Evolutionary conservation across 2,888 invertebrate species (phyloP).

Genomic region (Pollenia labialis): DNA sequence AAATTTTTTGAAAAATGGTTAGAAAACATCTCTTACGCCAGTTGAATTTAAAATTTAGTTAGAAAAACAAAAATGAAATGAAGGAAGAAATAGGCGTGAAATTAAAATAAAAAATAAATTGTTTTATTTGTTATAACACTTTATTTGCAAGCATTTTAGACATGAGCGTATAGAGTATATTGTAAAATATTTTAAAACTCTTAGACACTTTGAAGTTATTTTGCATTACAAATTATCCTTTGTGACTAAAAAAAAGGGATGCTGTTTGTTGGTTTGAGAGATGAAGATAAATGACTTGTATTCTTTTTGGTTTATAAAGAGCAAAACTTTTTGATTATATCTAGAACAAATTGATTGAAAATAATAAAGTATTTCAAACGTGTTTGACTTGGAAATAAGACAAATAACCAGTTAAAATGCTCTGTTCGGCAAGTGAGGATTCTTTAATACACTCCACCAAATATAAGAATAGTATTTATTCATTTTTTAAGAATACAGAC

Average conservation of each 20-base stretch:
- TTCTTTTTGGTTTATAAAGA: slow-evolving; percentile 6
- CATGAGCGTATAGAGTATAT: background rate
- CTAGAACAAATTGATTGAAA: slow-evolving; percentile 65
- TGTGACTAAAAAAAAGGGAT: slow-evolving; percentile 29
- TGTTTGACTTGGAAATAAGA: background rate
- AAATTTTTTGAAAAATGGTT: slow-evolving; percentile 46
- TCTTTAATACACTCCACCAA: too few species aligned
- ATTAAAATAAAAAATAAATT: slow-evolving; percentile 39
- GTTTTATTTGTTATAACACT: slow-evolving; percentile 44
- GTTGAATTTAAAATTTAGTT: slow-evolving; percentile 14
- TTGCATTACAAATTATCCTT: slow-evolving; percentile 52
- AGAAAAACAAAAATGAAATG: background rate
- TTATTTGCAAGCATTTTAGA: slow-evolving; percentile 12
- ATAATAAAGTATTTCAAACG: slow-evolving; percentile 61
- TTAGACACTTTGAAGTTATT: slow-evolving; percentile 35
- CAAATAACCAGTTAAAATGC: background rate
- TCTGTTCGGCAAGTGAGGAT: too few species aligned
- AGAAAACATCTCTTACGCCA: slow-evolving; percentile 18
- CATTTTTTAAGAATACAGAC: too few species aligned
- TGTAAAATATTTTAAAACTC: too few species aligned
- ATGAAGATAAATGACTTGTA: slow-evolving; percentile 62
- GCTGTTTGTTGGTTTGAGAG: slow-evolving; percentile 24
- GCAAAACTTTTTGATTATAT: slow-evolving; percentile 40
- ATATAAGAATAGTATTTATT: too few species aligned
- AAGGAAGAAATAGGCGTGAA: slow-evolving; percentile 63